These are phyloP conservation scores for Bellardia bayeri DNA, from an alignment of 2,888 invertebrate species.

Conservation along the genomic window DNA sequence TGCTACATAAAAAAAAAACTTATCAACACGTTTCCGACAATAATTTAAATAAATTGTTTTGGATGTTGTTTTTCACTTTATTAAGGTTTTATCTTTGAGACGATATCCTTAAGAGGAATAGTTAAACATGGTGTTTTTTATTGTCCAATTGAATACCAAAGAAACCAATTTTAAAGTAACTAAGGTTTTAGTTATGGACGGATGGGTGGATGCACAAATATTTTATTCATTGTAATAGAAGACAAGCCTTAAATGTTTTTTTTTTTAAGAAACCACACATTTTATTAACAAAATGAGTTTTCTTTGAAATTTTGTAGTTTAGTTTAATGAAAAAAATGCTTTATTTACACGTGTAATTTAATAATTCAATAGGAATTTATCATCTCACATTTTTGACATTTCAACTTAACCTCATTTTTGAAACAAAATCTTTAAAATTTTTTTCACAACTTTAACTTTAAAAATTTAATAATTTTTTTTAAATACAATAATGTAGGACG, in stretches of 20 bases:
- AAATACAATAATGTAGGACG: not conserved
- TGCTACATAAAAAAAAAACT: slow-evolving; percentile 76
- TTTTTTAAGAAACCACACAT: no score
- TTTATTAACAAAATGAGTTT: no score
- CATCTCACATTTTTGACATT: slow-evolving; percentile 48
- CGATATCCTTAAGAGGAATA: slow-evolving; percentile 75
- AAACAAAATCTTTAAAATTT: not conserved
- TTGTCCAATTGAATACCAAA: slow-evolving; percentile 74
- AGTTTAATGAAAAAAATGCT: no score
- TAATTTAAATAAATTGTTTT: not conserved
- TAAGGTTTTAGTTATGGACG: slow-evolving; percentile 74
- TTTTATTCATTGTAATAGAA: not conserved
- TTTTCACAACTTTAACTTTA: not conserved
- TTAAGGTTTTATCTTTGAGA: slow-evolving; percentile 73
- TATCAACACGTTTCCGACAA: no score
- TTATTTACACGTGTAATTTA: no score
- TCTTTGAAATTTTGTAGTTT: no score
- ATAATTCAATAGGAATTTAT: not conserved
- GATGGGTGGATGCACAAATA: not conserved
- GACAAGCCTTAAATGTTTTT: not conserved
- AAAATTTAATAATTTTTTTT: not conserved
- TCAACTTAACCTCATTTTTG: slow-evolving; percentile 53
- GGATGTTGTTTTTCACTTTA: slow-evolving; percentile 73
- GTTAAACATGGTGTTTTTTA: slow-evolving; percentile 69
- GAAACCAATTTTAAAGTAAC: slow-evolving; percentile 16